Evolutionary conservation across 1,140 invertebrate species (phyloP).

Genomic region (Tribolium castaneum): DNA sequence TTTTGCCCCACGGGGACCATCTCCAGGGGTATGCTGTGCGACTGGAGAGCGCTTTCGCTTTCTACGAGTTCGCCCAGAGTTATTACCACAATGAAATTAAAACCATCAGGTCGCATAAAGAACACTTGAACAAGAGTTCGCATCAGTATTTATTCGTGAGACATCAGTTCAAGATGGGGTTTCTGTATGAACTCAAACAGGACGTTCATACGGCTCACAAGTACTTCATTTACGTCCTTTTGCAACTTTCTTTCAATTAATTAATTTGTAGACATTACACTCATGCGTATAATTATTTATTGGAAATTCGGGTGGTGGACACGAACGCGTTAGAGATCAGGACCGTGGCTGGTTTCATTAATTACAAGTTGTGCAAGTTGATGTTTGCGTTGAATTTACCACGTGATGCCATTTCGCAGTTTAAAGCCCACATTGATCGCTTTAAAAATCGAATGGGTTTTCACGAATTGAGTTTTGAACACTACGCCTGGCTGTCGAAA

Average conservation of each 20-base stretch:
- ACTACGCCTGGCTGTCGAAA: conserved; percentile 96
- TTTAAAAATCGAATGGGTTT: conserved; percentile 84
- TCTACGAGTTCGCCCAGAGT: conserved; percentile 90
- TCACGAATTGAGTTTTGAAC: conserved; percentile 91
- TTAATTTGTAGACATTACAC: conserved; percentile 84
- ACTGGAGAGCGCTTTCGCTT: conserved; percentile 93
- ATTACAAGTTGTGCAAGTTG: conserved; percentile 93
- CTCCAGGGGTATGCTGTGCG: conserved; percentile 79
- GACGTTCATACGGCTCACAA: conserved; percentile 90
- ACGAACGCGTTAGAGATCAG: conserved; percentile 94
- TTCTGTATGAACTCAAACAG: conserved; percentile 93
- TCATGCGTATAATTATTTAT: conserved; percentile 89
- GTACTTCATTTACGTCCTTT: conserved; percentile 63
- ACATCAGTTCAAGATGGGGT: conserved; percentile 98
- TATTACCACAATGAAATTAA: conserved; percentile 94
- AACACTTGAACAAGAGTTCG: conserved; percentile 91
- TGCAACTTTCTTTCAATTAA: conserved; percentile 45
- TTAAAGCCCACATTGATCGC: conserved; percentile 89
- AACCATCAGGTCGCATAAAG: conserved; percentile 87
- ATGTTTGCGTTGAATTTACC: conserved; percentile 90
- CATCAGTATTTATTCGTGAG: conserved; percentile 94
- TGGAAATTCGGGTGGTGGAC: conserved; percentile 89
- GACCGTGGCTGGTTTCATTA: conserved; percentile 94
- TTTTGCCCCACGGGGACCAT: conserved; percentile 89
- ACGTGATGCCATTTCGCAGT: conserved; percentile 93